A percentile compares a stretch with the other conserved stretches of the same genome.
Evolutionary conservation across 2,797 vertebrate genomes (phyloP).

Genomic region (Coluber constrictor): DNA sequence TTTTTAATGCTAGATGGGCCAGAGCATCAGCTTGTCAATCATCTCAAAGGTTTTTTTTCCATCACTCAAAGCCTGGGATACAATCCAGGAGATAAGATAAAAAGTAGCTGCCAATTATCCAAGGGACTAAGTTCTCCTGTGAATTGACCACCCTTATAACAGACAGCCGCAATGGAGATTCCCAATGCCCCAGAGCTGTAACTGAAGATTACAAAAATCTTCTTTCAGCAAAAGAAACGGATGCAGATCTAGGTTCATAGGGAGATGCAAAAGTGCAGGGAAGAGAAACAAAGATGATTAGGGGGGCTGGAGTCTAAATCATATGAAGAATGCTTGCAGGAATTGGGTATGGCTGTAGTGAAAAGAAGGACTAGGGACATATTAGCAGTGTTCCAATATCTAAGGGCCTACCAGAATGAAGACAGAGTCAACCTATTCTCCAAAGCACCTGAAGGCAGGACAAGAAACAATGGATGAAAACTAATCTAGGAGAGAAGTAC

Average conservation of each 20-base stretch:
- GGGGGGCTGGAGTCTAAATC: neutral
- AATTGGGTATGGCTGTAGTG: neutral
- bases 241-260: neutral
- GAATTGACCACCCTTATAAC: slow-evolving; percentile 12
- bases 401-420: neutral
- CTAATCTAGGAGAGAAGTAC: neutral
- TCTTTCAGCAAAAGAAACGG: neutral
- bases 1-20: neutral
- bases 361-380: neutral
- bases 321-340: neutral
- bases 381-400: neutral
- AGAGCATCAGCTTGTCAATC: neutral
- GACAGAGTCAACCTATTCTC: neutral
- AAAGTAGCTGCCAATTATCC: neutral
- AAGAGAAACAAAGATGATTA: neutral
- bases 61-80: slow-evolving; percentile 26
- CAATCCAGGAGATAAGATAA: slow-evolving; percentile 21
- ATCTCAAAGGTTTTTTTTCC: neutral
- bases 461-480: neutral
- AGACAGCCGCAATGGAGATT: neutral
- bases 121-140: slow-evolving; percentile 2
- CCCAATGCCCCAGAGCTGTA: neutral
- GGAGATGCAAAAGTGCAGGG: neutral
- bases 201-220: neutral
- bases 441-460: neutral